Evolutionary conservation across 2,113 vertebrate genomes (phyloP).

Genomic region (Piprites chloris): DNA sequence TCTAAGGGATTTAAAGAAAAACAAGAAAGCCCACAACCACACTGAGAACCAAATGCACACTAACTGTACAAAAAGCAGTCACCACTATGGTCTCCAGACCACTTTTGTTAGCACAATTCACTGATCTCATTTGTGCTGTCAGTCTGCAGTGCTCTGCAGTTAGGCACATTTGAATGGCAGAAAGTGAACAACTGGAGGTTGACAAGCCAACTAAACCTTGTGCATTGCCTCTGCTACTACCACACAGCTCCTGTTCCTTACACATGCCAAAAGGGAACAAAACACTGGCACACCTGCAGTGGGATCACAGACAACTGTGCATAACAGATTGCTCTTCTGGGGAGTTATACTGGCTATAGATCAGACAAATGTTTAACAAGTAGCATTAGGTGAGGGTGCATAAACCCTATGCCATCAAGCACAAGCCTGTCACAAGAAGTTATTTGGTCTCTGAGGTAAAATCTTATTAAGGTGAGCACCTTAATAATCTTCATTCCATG

Average conservation of each 20-base stretch:
- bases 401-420: not conserved
- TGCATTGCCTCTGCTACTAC: not conserved
- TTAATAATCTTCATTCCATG: not conserved
- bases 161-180: not conserved
- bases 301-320: not conserved
- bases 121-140: not conserved
- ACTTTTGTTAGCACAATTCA: not conserved
- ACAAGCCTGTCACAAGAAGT: not conserved
- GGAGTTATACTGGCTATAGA: not conserved
- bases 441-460: not conserved
- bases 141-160: not conserved
- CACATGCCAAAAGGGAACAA: not conserved
- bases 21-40: not conserved
- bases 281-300: fast-evolving
- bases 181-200: not conserved
- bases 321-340: fast-evolving
- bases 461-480: not conserved
- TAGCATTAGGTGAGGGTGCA: not conserved
- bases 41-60: not conserved
- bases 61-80: not conserved
- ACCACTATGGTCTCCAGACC: not conserved
- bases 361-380: not conserved
- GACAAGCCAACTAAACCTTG: not conserved
- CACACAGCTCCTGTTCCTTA: not conserved
- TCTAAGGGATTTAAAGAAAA: slow-evolving; percentile 72